A percentile compares a stretch with the other conserved stretches of the same genome.
Conservation (phyloP, 2,888 invertebrate species). For the Eristalinus aeneus region DNA sequence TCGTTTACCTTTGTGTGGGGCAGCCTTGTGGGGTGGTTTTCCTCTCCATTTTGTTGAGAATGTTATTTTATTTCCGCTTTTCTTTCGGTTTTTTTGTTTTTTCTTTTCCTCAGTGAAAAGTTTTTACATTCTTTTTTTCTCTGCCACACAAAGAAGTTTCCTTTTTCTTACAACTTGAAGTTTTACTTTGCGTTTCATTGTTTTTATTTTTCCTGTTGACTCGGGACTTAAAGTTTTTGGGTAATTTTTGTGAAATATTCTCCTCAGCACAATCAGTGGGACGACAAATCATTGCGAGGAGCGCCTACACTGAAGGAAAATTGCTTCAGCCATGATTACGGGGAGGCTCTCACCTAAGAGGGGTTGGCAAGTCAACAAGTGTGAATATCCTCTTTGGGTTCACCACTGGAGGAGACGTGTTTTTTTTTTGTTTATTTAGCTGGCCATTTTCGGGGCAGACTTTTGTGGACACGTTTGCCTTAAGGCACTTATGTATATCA, state of each 20-base stretch:
- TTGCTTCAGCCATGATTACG: background rate
- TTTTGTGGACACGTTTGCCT: background rate
- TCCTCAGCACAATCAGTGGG: background rate
- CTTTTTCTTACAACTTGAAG: background rate
- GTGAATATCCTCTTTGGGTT: background rate
- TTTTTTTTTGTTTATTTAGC: background rate
- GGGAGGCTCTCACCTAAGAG: background rate
- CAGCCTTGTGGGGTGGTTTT: conserved; percentile 4
- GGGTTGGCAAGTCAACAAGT: background rate
- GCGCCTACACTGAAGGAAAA: conserved; percentile 5
- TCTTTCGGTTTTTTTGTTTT: background rate
- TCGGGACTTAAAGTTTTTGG: conserved; percentile 16
- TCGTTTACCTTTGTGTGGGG: conserved; percentile 42
- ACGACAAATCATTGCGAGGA: background rate
- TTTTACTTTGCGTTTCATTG: background rate
- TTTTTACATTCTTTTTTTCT: background rate
- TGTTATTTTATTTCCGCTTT: conserved; percentile 54
- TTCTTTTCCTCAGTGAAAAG: background rate
- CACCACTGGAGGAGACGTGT: background rate
- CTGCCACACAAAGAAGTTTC: background rate
- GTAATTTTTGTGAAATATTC: conserved; percentile 9
- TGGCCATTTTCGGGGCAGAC: background rate
- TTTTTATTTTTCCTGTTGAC: conserved; percentile 6
- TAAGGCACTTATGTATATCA: no score
- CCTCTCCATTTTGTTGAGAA: conserved; percentile 28